Conservation (phyloP, 1,140 invertebrate genomes). For the Littorina saxatilis region DNA sequence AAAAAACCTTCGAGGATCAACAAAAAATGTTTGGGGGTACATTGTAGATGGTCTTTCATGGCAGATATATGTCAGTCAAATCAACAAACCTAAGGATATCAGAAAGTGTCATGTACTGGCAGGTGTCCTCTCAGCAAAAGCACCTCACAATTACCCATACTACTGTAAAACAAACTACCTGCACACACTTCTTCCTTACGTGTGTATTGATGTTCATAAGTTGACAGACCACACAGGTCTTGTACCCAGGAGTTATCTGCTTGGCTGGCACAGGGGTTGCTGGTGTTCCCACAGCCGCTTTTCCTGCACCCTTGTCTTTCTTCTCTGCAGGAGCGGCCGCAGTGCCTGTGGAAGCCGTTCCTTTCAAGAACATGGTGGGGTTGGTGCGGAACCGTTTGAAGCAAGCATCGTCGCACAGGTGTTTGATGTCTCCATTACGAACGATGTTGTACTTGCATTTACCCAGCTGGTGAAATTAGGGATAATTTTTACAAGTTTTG, state of each 20-base stretch:
- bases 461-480: constrained; percentile 62
- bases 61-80: too few species aligned
- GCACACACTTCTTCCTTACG: constrained; percentile 41
- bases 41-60: too few species aligned
- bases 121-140: too few species aligned
- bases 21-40: too few species aligned
- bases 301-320: background rate
- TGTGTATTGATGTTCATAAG: constrained; percentile 69
- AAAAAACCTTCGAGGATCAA: too few species aligned
- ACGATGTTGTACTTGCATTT: constrained; percentile 77
- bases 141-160: too few species aligned
- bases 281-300: constrained; percentile 13
- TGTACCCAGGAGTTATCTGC: constrained; percentile 64
- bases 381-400: constrained; percentile 77
- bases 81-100: too few species aligned
- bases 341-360: background rate
- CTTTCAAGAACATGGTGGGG: constrained; percentile 66
- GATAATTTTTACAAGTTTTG: too few species aligned
- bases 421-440: constrained; percentile 74
- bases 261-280: constrained; percentile 20
- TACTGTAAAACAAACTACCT: too few species aligned
- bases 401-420: constrained; percentile 76
- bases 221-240: constrained; percentile 73
- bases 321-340: background rate
- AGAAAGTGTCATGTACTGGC: too few species aligned